Evolutionary conservation across 2,797 vertebrate genomes (phyloP), one percentile per base, ranked within the genome.

Genomic region (Hylomyscus alleni): DNA sequence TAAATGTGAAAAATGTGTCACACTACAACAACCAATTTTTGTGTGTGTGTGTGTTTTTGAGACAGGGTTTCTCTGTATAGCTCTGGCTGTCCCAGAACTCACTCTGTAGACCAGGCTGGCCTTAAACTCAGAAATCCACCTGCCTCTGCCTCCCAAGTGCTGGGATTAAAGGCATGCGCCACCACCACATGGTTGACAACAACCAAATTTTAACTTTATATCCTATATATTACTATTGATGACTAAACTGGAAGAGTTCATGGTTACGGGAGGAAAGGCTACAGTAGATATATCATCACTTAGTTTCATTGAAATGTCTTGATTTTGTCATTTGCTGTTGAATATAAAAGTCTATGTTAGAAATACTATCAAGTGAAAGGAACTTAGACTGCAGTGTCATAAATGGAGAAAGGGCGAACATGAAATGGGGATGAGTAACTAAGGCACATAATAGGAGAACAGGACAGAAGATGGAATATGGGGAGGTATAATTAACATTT

Each of bases 181-280:
- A n/a, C n/a, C n/a, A n/a, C n/a, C n/a, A n/a, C n/a, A n/a, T n/a
- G n/a, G n/a, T n/a, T n/a, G n/a, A 34, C 0, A 67, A 17, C 5
- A 37, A 90, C 56, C 0, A 47, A 67, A 94, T 44, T 65, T 8
- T 44, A 37, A 58, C 52, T 83, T 65, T n/a, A 2, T 52, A 69
- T 92, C 37, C 24, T 50, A 3, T 10, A 31, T 82, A 60, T 1
- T 60, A 22, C 85, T 37, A n/a, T 89, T n/a, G 22, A 8, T 56
- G 6, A 6, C 60, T 62, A 81, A 22, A 20, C 15, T 34, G 29
- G 3, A 34, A 11, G 13, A 11, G 6, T 20, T 31, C 9, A 7
- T 4, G 2, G 7, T 82, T 17, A 10, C 2, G 1, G 3, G 3
- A 22, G 2, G 26, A 40, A 26, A 24, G 1, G 1, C 15, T 60